These are phyloP conservation scores for Elephantulus edwardii DNA, from an alignment of 2,113 vertebrate species.

Conservation along the genomic window DNA sequence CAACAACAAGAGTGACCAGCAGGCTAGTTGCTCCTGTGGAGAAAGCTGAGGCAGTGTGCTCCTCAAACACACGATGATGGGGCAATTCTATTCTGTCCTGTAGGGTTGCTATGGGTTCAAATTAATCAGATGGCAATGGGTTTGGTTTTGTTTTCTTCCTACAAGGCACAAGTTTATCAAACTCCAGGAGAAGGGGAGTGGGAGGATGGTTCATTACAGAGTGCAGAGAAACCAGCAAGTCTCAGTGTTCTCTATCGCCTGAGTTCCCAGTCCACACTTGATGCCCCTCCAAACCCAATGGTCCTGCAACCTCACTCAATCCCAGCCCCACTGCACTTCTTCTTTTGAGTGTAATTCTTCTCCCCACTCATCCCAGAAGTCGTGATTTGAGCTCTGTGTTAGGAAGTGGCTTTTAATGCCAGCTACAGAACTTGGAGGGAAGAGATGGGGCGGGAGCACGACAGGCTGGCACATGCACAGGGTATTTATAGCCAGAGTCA, in stretches of 20 bases:
- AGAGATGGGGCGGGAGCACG: not conserved
- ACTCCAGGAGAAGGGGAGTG: not conserved
- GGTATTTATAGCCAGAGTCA: conserved; percentile 56
- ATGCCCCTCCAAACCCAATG: not conserved
- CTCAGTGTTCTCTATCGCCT: not conserved
- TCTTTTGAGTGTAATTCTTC: not conserved
- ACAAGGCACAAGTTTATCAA: not conserved
- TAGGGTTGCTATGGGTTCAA: no score
- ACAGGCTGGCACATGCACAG: conserved; percentile 33
- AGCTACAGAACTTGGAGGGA: not conserved
- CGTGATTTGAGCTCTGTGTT: not conserved
- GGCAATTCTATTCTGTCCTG: no score
- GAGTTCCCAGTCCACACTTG: not conserved
- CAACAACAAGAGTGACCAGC: no score
- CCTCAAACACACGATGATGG: no score
- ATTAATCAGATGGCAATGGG: no score
- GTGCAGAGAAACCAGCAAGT: fast-evolving
- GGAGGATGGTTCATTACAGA: not conserved
- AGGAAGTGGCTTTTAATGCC: not conserved
- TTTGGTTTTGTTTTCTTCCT: no score
- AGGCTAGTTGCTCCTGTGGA: no score
- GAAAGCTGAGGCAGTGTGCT: no score
- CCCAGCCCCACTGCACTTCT: not conserved
- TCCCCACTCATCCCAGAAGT: not conserved
- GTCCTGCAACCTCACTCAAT: no score